phyloP scores from a whole-genome alignment of 2,113 vertebrate species.

The Xiphophorus couchianus region DNA sequence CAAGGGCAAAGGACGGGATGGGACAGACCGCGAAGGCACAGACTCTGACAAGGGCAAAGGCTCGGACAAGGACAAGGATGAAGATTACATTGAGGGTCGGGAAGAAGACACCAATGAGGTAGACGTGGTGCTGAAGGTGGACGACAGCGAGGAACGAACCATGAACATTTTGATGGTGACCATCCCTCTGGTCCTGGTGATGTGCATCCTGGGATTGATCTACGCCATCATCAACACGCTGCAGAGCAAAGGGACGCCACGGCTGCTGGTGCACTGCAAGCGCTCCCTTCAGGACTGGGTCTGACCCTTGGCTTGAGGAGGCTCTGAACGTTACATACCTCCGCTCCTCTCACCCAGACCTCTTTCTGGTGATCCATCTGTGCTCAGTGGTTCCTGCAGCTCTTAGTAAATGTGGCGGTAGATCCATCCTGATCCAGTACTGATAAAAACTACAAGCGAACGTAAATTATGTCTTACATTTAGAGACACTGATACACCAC shows the following conservation, averaged over 20 bases:
- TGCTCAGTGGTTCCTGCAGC: slow-evolving; percentile 49
- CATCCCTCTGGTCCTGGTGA: slow-evolving; percentile 90
- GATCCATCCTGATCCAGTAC: slow-evolving; percentile 54
- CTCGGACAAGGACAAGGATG: slow-evolving; percentile 48
- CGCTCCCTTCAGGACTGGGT: slow-evolving; percentile 98
- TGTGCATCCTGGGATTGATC: slow-evolving; percentile 91
- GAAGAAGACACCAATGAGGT: slow-evolving; percentile 84
- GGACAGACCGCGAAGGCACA: slow-evolving; percentile 33
- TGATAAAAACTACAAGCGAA: slow-evolving; percentile 26
- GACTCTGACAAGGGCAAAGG: slow-evolving; percentile 53
- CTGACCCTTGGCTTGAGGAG: slow-evolving; percentile 71
- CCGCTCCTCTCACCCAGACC: slow-evolving; percentile 26
- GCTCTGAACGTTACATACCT: slow-evolving; percentile 42
- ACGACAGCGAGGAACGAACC: slow-evolving; percentile 87
- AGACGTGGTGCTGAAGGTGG: slow-evolving; percentile 93
- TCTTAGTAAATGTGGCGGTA: slow-evolving; percentile 43
- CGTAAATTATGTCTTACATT: slow-evolving; percentile 34
- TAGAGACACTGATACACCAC: slow-evolving; percentile 35
- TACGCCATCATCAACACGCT: slow-evolving; percentile 92
- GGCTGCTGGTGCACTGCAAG: slow-evolving; percentile 94
- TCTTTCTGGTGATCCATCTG: slow-evolving; percentile 31
- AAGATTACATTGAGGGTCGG: slow-evolving; percentile 60
- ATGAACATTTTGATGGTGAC: slow-evolving; percentile 92
- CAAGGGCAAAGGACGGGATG: slow-evolving; percentile 57
- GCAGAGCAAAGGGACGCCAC: slow-evolving; percentile 92